Base-by-base conservation (phyloP, 1,140 invertebrate species). In the Drosophila simulans region DNA sequence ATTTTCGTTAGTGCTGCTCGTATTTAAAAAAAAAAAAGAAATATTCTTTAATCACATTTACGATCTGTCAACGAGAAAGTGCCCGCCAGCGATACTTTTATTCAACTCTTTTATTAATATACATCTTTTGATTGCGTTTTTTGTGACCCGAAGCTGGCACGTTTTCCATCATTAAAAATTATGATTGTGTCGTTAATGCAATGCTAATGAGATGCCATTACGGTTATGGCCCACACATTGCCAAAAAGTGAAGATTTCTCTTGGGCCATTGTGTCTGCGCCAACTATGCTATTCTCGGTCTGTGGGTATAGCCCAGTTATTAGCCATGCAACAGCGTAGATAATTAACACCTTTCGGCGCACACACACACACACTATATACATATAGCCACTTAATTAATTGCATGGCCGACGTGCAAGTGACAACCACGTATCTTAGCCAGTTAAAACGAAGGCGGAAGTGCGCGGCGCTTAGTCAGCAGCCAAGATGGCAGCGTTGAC, bases 111-210 rank as follows among this genome's bases (percentile, higher is more conserved):
- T 48, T 43, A 39, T 39, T 34, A 25, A 48, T 45, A 43, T 72
- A 43, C 66, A 45, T 59, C 63, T 69, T 52, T 74, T 43, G 56
- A 48, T 48, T 48, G 13, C 43, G 20, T 48, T 69, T 55, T 34
- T 55, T 66, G 77, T 64, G 81, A 76, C 54, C 60, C 17, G 60
- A 54, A 59, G 69, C 55, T 73, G 81, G 59, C 81, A 85, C 73
- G 82, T 81, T 86, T 85, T 85, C 68, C 81, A 85, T 80, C 72
- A 84, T 86, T 83, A 64, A 88, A 83, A 89, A 76, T 83, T 60
- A 70, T 83, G 70, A 82, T 82, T 62, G 81, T 79, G 65, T 79
- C 68, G 76, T 78, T 81, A 75, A 82, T 88, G 62, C 60, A 82
- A 68, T 79, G 83, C 66, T 73, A 84, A 84, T 80, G 56, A 76